Evolutionary conservation across 1,140 invertebrate genomes (phyloP).

Genomic region (Trachymyrmex septentrionalis): DNA sequence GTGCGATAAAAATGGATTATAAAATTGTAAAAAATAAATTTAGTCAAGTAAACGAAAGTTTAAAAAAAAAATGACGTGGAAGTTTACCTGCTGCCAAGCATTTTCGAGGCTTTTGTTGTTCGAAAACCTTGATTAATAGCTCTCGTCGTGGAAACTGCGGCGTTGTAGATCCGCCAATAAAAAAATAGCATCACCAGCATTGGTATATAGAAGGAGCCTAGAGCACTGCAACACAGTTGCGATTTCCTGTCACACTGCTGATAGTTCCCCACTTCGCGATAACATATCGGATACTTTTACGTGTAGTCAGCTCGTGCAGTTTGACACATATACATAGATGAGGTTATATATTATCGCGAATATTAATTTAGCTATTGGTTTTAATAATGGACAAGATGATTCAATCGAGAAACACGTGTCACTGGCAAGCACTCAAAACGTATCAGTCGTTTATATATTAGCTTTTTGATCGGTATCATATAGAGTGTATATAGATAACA

Average conservation of each 20-base stretch:
- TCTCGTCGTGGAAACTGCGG: conserved; percentile 95
- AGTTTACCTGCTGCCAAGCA: conserved; percentile 82
- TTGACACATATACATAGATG: background rate
- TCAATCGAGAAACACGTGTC: conserved; percentile 27
- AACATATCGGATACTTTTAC: background rate
- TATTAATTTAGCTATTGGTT: conserved; percentile 26
- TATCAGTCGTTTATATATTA: conserved; percentile 50
- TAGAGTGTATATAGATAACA: conserved; percentile 20
- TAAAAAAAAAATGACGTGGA: background rate
- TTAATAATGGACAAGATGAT: conserved; percentile 38
- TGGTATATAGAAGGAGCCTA: conserved; percentile 98
- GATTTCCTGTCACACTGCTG: conserved; percentile 4
- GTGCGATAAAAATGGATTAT: background rate
- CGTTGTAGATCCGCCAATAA: conserved; percentile 98
- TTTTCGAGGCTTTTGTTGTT: conserved; percentile 92
- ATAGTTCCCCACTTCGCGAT: background rate
- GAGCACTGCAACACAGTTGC: conserved; percentile 90
- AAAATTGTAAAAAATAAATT: background rate
- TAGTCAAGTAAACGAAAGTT: background rate
- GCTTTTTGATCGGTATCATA: conserved; percentile 43
- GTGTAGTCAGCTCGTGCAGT: background rate
- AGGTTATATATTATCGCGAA: background rate
- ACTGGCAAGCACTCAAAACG: conserved; percentile 4
- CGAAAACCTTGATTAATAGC: conserved; percentile 97
- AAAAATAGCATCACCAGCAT: conserved; percentile 99